Evolutionary conservation across 1,140 invertebrate species (phyloP).

Genomic region (Drosophila elegans): DNA sequence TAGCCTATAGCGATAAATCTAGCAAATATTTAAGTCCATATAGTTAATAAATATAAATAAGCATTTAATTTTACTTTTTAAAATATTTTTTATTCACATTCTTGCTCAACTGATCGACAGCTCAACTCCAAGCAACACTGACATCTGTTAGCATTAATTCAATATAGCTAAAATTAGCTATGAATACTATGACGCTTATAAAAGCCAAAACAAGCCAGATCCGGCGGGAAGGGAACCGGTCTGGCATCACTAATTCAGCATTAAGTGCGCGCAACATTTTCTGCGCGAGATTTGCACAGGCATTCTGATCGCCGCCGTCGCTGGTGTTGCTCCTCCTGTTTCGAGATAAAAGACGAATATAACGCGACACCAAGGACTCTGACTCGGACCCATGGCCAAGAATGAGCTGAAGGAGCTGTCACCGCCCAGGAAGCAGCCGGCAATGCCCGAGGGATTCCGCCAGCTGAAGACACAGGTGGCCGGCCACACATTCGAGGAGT

Average conservation of each 20-base stretch:
- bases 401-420: constrained; percentile 49
- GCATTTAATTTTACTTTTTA: no score
- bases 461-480: constrained; percentile 89
- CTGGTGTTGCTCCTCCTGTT: constrained; percentile 14
- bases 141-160: no score
- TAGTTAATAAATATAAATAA: no score
- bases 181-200: no score
- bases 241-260: constrained; percentile 2
- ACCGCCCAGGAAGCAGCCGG: constrained; percentile 15
- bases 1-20: no score
- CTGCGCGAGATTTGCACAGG: constrained; percentile 11
- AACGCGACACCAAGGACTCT: constrained; percentile 2
- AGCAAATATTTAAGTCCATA: no score
- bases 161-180: no score
- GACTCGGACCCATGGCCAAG: constrained; percentile 51
- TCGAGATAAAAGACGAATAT: constrained; percentile 1
- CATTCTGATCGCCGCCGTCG: constrained; percentile 38
- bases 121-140: no score
- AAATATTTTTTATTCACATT: no score
- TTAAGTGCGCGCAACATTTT: constrained; percentile 25
- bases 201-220: not conserved
- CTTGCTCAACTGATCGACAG: no score
- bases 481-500: constrained; percentile 87
- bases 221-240: not conserved
- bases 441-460: constrained; percentile 64